A percentile compares a stretch with the other conserved stretches of the same genome.
phyloP scores from a whole-genome alignment of 1,140 invertebrate genomes.

The Bombus haemorrhoidalis region DNA sequence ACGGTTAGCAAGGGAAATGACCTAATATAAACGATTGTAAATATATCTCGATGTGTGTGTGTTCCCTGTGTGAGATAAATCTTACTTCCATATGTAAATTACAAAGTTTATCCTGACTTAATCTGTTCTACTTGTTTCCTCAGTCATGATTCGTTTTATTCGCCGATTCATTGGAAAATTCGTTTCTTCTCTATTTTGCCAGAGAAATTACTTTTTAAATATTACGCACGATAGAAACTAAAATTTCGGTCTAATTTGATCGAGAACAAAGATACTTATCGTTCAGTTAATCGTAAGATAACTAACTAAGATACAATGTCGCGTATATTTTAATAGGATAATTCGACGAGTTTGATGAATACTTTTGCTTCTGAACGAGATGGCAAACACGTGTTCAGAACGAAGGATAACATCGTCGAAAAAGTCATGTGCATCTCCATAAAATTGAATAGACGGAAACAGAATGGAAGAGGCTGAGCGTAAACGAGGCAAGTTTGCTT shows the following conservation, averaged over 20 bases:
- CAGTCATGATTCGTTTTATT: background rate
- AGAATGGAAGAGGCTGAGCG: background rate
- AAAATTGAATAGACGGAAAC: background rate
- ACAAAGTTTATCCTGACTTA: slow-evolving; percentile 16
- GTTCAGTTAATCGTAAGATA: background rate
- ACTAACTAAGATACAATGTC: background rate
- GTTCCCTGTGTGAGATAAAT: slow-evolving; percentile 30
- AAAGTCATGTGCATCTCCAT: background rate
- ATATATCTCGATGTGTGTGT: slow-evolving; percentile 36
- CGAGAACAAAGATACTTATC: background rate
- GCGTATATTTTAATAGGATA: background rate
- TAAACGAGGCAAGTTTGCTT: background rate
- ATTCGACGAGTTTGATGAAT: background rate
- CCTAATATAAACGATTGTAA: slow-evolving; percentile 20
- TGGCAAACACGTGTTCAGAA: background rate
- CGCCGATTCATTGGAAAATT: too few species aligned
- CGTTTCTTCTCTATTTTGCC: too few species aligned
- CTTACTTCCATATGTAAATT: slow-evolving; percentile 38
- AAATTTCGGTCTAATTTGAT: too few species aligned
- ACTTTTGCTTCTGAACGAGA: background rate
- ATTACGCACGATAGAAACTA: too few species aligned
- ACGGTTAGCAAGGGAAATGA: background rate
- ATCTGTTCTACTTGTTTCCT: background rate
- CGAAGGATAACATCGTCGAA: background rate
- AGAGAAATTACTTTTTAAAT: too few species aligned